Conservation (phyloP, 2,113 vertebrate species). For the Oxyruncus cristatus region DNA sequence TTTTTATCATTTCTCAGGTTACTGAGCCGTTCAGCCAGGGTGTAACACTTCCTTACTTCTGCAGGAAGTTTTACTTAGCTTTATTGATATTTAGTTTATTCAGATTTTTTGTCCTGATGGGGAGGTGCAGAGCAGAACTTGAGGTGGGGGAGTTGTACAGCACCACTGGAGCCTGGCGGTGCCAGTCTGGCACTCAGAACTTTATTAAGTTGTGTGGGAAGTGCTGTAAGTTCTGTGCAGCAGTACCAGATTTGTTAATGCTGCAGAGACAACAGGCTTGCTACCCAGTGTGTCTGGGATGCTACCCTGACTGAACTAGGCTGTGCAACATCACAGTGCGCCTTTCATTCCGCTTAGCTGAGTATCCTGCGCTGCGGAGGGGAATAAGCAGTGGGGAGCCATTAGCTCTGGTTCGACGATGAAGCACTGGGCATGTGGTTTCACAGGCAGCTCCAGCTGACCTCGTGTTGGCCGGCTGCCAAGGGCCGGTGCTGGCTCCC, state of each 20-base stretch:
- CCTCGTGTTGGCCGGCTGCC: neutral
- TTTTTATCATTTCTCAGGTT: neutral
- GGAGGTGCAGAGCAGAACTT: neutral
- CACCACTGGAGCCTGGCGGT: neutral
- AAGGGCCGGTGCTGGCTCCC: neutral
- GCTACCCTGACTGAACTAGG: neutral
- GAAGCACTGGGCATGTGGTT: neutral
- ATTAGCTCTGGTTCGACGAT: neutral
- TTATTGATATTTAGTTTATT: neutral
- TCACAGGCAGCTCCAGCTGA: neutral
- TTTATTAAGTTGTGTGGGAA: neutral
- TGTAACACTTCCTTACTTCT: neutral
- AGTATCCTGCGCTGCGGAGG: neutral
- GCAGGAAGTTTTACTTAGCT: neutral
- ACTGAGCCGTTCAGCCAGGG: neutral
- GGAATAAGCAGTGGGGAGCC: neutral
- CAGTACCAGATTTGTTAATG: neutral
- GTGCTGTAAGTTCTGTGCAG: neutral
- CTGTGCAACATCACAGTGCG: neutral
- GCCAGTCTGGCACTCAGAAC: neutral
- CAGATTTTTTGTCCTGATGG: neutral
- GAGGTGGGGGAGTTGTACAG: fast-evolving
- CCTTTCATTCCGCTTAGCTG: neutral
- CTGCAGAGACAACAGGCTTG: neutral
- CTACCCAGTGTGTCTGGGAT: neutral